phyloP scores from a whole-genome alignment of 2,888 invertebrate species.

The Nebria brevicollis region DNA sequence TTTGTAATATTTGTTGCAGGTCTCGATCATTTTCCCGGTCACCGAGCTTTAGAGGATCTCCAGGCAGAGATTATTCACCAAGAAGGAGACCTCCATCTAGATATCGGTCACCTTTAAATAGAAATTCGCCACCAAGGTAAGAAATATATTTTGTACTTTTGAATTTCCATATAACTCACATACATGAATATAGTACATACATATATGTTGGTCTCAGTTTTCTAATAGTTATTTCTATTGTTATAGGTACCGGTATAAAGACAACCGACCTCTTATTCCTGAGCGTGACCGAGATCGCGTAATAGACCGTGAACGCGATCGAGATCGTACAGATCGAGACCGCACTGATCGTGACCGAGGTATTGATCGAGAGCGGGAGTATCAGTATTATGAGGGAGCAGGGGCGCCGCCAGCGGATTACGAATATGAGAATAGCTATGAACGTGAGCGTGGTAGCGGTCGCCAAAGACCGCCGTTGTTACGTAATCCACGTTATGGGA shows the following conservation, averaged over 20 bases:
- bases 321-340: conserved; percentile 51
- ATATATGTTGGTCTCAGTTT: background rate
- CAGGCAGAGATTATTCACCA: conserved; percentile 59
- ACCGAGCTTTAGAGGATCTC: conserved; percentile 66
- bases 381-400: conserved; percentile 17
- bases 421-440: conserved; percentile 24
- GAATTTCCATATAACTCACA: background rate
- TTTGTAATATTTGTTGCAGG: conserved; percentile 60
- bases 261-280: conserved; percentile 54
- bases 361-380: conserved; percentile 53
- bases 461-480: conserved; percentile 25
- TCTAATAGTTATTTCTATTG: background rate
- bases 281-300: conserved; percentile 55
- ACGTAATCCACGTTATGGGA: conserved; percentile 32
- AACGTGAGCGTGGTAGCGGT: conserved; percentile 12
- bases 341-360: conserved; percentile 54
- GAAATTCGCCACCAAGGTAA: conserved; percentile 61
- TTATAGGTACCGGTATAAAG: conserved; percentile 54
- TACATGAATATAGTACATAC: background rate
- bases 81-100: conserved; percentile 61
- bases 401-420: conserved; percentile 10
- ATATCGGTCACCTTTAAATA: conserved; percentile 65
- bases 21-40: conserved; percentile 74
- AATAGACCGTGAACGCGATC: conserved; percentile 3
- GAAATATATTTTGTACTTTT: conserved; percentile 28